Conservation (phyloP, 2,797 vertebrate species). For the Sphenopsis melanotis region DNA sequence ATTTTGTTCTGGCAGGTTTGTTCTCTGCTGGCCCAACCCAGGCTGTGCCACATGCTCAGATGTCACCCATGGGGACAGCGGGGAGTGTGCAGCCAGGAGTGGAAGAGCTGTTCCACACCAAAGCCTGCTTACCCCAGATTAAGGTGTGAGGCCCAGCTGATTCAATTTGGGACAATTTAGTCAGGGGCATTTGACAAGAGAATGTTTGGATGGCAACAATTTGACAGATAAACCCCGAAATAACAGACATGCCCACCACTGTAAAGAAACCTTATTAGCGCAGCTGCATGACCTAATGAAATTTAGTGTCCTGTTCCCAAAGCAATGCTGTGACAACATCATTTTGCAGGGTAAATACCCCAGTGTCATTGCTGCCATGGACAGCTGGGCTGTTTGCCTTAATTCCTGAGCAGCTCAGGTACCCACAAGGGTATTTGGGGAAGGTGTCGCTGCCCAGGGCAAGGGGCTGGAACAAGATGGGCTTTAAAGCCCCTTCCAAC, state of each 20-base stretch:
- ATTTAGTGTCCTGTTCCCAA: not conserved
- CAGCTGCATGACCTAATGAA: not conserved
- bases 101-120: not conserved
- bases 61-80: not conserved
- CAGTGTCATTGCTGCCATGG: not conserved
- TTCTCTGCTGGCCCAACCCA: not conserved
- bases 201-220: not conserved
- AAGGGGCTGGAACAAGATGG: not conserved
- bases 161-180: not conserved
- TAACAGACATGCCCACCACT: not conserved
- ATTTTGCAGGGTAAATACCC: not conserved
- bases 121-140: not conserved
- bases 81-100: not conserved
- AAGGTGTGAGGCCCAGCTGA: not conserved
- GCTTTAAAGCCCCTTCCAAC: not conserved
- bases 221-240: not conserved
- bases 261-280: not conserved
- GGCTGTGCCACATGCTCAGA: not conserved
- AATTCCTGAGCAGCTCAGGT: not conserved
- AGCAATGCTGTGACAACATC: not conserved
- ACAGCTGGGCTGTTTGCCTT: not conserved
- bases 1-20: not conserved
- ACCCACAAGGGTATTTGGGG: not conserved
- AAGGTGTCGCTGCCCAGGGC: not conserved
- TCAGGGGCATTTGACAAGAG: not conserved